Base-by-base conservation (phyloP, 1,140 invertebrate genomes). In the Cydia amplana region DNA sequence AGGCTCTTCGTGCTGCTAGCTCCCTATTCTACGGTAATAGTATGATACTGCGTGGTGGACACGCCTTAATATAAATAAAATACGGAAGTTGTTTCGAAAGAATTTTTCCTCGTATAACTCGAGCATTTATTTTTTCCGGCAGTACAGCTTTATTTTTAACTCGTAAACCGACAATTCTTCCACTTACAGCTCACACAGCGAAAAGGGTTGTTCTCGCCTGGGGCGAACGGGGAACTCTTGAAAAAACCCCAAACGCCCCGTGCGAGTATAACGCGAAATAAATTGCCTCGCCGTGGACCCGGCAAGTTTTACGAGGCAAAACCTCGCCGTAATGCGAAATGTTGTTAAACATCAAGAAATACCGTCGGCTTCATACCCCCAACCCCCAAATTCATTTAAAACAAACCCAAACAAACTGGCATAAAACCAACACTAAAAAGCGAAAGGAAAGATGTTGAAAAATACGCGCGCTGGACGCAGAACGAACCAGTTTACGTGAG, bases 241-340 rank as follows among this genome's bases (percentile, higher is more conserved):
- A 65, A 65, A 65, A 74, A 77, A 25, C 76, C 73, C 64, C 70
- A 77, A 77, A 77, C 74, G 74, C 74, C 43, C 51, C 23, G 72
- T 25, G 49, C 20, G 25, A 70, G 78, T 67, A 77, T 82, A 80
- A 82, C 79, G 75, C 65, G 70, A 80, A 82, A 82, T 80, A 82
- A 79, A 82, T 82, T 79, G 78, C 78, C 72, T 55, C 32, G 72
- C 40, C 72, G 55, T 65, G 74, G 77, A 72, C 74, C 72, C 65
- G n/a, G 60, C 20, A 73, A 72, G 72, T 75, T 78, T 78, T 78
- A 78, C 73, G 73, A 74, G 65, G 75, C 77, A 63, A 63, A 74
- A 75, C 72, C 74, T 75, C 51, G 64, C 65, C 65, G 36, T 70
- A 70, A 70, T 70, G 65, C 32, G 72, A 73, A 73, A 78, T 76